These are phyloP conservation scores for Phocides pigmalion DNA, from an alignment of 1,140 invertebrate species.

Conservation along the genomic window DNA sequence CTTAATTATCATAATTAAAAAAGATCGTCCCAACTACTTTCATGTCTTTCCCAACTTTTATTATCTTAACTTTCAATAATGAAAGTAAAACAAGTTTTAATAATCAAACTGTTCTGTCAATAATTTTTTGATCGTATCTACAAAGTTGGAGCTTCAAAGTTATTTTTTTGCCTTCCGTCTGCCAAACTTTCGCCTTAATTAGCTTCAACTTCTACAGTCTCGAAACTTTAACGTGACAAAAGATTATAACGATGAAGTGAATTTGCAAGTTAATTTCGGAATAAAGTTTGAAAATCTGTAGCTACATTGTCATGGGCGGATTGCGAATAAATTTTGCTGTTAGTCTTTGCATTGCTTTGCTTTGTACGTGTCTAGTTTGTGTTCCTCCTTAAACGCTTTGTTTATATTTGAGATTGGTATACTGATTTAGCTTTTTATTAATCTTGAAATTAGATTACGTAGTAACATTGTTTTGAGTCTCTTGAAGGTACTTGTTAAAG, in stretches of 20 bases:
- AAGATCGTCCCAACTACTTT: background rate
- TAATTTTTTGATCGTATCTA: constrained; percentile 30
- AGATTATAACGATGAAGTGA: constrained; percentile 34
- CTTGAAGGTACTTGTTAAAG: too few species aligned
- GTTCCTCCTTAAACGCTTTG: too few species aligned
- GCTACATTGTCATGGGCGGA: constrained; percentile 21
- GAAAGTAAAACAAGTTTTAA: constrained; percentile 29
- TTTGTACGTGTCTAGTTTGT: too few species aligned
- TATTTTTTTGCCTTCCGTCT: constrained; percentile 18
- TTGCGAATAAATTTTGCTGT: constrained; percentile 33
- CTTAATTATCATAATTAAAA: constrained; percentile 1
- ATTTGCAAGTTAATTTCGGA: constrained; percentile 32
- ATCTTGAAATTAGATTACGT: too few species aligned
- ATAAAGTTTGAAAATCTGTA: constrained; percentile 27
- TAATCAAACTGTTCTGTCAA: constrained; percentile 25
- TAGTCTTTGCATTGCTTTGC: too few species aligned
- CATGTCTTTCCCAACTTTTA: constrained; percentile 8
- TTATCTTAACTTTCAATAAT: constrained; percentile 18
- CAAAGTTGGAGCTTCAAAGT: constrained; percentile 11
- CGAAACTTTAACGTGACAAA: constrained; percentile 29
- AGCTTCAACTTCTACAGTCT: constrained; percentile 23
- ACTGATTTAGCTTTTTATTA: too few species aligned
- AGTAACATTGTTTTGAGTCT: too few species aligned
- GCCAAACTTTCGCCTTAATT: constrained; percentile 18
- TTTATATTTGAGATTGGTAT: too few species aligned